Conservation (phyloP, 2,888 invertebrate species). For the Copidosoma aretas region DNA sequence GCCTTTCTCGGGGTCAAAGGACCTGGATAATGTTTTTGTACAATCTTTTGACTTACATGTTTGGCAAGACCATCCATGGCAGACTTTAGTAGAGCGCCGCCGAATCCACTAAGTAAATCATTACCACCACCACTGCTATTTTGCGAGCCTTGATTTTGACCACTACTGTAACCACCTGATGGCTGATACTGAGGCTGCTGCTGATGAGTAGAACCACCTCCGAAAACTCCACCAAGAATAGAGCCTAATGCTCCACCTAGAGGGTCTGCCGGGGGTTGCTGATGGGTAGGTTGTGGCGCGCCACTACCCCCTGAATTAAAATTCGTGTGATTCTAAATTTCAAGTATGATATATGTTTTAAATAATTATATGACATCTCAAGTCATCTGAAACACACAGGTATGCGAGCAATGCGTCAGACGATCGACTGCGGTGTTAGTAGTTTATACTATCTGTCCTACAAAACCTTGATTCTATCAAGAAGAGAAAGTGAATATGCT, state of each 20-base stretch:
- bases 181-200: slow-evolving; percentile 51
- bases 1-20: too few relatives aligned
- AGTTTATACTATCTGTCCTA: too few relatives aligned
- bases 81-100: slow-evolving; percentile 55
- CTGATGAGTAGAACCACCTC: slow-evolving; percentile 49
- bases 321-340: too few relatives aligned
- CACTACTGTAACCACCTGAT: slow-evolving; percentile 51
- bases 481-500: too few relatives aligned
- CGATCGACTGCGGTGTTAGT: too few relatives aligned
- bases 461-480: too few relatives aligned
- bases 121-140: slow-evolving; percentile 42
- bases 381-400: too few relatives aligned
- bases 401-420: too few relatives aligned
- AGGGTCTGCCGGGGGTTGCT: slow-evolving; percentile 46
- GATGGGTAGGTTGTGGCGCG: slow-evolving; percentile 43
- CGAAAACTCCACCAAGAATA: slow-evolving; percentile 56
- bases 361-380: neutral
- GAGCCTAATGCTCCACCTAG: slow-evolving; percentile 54
- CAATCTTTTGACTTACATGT: slow-evolving; percentile 50
- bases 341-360: neutral
- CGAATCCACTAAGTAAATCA: slow-evolving; percentile 55
- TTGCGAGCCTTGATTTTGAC: slow-evolving; percentile 42
- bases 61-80: slow-evolving; percentile 56
- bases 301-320: slow-evolving; percentile 33
- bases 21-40: neutral